phyloP scores from a whole-genome alignment of 1,140 invertebrate genomes.

The Trichogramma pretiosum region DNA sequence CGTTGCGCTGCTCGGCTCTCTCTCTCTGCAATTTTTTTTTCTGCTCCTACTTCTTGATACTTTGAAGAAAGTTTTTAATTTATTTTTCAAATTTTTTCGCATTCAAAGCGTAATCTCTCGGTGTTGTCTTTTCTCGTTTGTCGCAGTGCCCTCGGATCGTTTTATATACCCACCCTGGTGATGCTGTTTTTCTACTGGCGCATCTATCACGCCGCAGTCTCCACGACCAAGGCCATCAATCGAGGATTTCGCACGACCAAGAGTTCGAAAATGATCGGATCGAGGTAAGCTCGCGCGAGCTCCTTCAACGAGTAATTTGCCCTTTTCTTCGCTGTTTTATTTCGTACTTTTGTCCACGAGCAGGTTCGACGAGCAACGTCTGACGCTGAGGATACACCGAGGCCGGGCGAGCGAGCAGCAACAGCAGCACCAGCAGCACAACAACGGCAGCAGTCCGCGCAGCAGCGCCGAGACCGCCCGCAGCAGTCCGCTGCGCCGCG shows the following conservation, averaged over 20 bases:
- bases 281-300: slow-evolving; percentile 32
- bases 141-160: slow-evolving; percentile 88
- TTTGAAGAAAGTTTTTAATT: too few relatives aligned
- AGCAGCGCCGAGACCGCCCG: slow-evolving; percentile 29
- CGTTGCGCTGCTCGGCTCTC: too few relatives aligned
- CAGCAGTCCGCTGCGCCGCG: slow-evolving; percentile 49
- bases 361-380: slow-evolving; percentile 73
- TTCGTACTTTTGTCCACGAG: slow-evolving; percentile 48
- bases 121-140: slow-evolving; percentile 29
- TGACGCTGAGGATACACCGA: slow-evolving; percentile 86
- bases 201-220: slow-evolving; percentile 85
- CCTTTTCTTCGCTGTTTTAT: neutral
- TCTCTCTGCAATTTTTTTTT: too few relatives aligned
- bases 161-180: slow-evolving; percentile 92
- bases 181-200: slow-evolving; percentile 96
- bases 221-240: slow-evolving; percentile 83
- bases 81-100: too few relatives aligned
- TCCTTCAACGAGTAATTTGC: too few relatives aligned
- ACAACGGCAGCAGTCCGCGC: slow-evolving; percentile 43
- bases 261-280: slow-evolving; percentile 46
- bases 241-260: slow-evolving; percentile 89
- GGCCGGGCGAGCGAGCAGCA: slow-evolving; percentile 53
- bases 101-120: too few relatives aligned
- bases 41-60: too few relatives aligned
- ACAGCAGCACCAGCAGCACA: too few relatives aligned